A percentile compares a stretch with the other conserved stretches of the same genome.
phyloP scores from a whole-genome alignment of 2,888 invertebrate genomes.

The Drosophila neutralis region DNA sequence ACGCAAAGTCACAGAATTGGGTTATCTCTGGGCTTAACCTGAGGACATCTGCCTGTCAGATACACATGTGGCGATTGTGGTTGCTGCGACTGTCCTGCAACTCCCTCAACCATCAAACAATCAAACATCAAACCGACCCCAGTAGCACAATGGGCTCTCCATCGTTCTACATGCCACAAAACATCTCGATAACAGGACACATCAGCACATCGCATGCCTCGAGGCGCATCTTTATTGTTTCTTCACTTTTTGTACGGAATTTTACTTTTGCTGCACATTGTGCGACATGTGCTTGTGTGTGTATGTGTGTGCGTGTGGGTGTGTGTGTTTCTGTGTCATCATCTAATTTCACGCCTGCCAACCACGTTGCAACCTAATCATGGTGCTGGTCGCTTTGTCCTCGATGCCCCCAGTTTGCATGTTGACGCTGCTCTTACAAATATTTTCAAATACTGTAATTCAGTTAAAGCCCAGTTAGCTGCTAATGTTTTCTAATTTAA shows the following conservation, averaged over 20 bases:
- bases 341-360: conserved; percentile 62
- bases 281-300: conserved; percentile 19
- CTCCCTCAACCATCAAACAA: conserved; percentile 20
- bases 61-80: conserved; percentile 43
- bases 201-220: not conserved
- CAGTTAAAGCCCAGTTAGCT: conserved; percentile 60
- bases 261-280: conserved; percentile 32
- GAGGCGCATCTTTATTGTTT: not conserved
- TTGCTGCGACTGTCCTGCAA: conserved; percentile 37
- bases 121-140: conserved; percentile 9
- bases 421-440: conserved; percentile 40
- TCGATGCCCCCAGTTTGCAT: not conserved
- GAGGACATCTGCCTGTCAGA: conserved; percentile 29
- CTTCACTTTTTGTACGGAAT: conserved; percentile 17
- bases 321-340: conserved; percentile 19
- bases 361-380: conserved; percentile 18
- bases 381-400: not conserved
- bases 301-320: conserved; percentile 13
- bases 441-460: conserved; percentile 52
- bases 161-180: not conserved
- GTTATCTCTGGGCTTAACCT: conserved; percentile 6
- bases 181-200: not conserved
- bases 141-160: conserved; percentile 27
- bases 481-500: conserved; percentile 67
- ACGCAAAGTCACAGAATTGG: not conserved